phyloP scores from a whole-genome alignment of 92 coral and sea anemone species.

The Chrysogorgia sp. region DNA sequence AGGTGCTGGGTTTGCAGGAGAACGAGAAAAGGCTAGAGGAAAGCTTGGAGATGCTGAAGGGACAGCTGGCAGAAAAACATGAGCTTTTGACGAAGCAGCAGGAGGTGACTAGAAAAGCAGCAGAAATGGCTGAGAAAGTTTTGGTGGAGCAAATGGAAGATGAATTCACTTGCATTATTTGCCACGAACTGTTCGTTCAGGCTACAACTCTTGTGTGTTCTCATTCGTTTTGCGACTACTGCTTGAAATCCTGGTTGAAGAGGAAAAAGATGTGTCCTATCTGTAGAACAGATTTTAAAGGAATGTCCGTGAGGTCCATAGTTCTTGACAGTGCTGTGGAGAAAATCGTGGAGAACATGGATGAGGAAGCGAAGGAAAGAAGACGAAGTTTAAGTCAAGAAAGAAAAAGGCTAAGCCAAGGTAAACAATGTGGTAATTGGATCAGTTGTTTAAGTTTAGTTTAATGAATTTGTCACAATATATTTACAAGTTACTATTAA shows the following conservation, averaged over 20 bases:
- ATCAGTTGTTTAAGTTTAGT: too few species aligned
- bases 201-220: slow-evolving; percentile 89
- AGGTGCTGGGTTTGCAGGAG: slow-evolving; percentile 75
- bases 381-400: slow-evolving; percentile 76
- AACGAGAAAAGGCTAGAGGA: slow-evolving; percentile 79
- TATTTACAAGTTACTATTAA: too few species aligned
- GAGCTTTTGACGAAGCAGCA: slow-evolving; percentile 74
- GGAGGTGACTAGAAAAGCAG: slow-evolving; percentile 89
- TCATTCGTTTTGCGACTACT: slow-evolving; percentile 92
- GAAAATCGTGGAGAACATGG: slow-evolving; percentile 94
- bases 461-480: too few species aligned
- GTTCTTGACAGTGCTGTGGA: slow-evolving; percentile 97
- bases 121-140: slow-evolving; percentile 76
- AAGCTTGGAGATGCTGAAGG: slow-evolving; percentile 72
- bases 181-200: slow-evolving; percentile 88
- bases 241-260: slow-evolving; percentile 83
- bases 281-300: slow-evolving; percentile 76
- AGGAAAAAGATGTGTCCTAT: slow-evolving; percentile 94
- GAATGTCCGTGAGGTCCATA: slow-evolving; percentile 82
- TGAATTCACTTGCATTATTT: slow-evolving; percentile 92
- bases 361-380: slow-evolving; percentile 79
- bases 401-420: slow-evolving; percentile 87
- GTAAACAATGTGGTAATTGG: too few species aligned
- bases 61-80: slow-evolving; percentile 73
- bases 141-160: slow-evolving; percentile 98